A percentile compares a stretch with the other conserved stretches of the same genome.
phyloP scores from a whole-genome alignment of 2,113 vertebrate genomes.

The Callospermophilus lateralis region DNA sequence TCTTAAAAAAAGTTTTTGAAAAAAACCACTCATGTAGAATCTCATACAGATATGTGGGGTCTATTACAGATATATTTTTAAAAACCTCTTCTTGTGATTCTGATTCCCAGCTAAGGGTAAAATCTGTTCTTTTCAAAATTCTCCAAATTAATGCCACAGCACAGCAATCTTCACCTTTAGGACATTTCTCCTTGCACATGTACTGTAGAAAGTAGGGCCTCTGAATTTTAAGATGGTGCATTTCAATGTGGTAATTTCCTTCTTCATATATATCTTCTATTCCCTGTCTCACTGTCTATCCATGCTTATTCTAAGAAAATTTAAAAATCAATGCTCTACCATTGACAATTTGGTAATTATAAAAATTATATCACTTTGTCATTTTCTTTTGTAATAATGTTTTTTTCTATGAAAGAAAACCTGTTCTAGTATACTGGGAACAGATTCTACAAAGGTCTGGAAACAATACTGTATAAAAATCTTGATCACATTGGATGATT shows the following conservation, averaged over 20 bases:
- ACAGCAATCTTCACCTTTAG: not conserved
- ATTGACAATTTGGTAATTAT: not conserved
- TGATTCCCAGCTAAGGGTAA: slow-evolving; percentile 13
- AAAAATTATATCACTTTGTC: not conserved
- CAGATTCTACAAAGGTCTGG: slow-evolving; percentile 51
- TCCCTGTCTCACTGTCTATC: not conserved
- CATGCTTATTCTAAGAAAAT: not conserved
- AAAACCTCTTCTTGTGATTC: not conserved
- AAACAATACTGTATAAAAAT: slow-evolving; percentile 29
- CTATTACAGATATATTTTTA: not conserved
- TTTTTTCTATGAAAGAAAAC: slow-evolving; percentile 51
- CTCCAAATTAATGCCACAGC: not conserved
- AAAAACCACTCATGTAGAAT: slow-evolving; percentile 32
- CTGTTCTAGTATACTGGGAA: slow-evolving; percentile 29
- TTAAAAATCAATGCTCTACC: slow-evolving; percentile 34
- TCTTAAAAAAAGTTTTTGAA: not conserved
- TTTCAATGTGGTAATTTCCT: not conserved
- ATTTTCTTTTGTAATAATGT: not conserved
- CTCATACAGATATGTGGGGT: not conserved
- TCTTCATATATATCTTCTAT: slow-evolving; percentile 35
- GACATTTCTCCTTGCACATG: not conserved
- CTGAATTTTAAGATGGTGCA: not conserved
- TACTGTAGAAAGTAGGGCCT: not conserved
- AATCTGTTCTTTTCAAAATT: slow-evolving; percentile 28
- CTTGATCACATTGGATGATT: not conserved